phyloP scores from a whole-genome alignment of 2,113 vertebrate genomes.

The Microtus pennsylvanicus region DNA sequence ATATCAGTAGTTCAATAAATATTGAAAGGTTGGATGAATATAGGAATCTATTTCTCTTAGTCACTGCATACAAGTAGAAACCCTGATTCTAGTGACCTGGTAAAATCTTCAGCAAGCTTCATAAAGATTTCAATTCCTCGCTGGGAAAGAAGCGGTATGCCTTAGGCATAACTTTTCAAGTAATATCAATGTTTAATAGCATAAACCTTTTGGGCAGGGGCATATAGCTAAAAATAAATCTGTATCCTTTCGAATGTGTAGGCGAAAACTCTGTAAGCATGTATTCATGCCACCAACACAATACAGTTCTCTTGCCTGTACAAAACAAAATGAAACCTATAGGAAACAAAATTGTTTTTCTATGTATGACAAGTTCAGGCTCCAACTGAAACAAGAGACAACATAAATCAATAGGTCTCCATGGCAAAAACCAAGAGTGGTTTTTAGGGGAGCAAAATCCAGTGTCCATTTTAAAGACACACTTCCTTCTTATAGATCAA shows the following conservation, averaged over 20 bases:
- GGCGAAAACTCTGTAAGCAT: slow-evolving; percentile 57
- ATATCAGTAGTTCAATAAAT: slow-evolving; percentile 45
- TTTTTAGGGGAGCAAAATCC: slow-evolving; percentile 48
- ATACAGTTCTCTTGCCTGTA: slow-evolving; percentile 51
- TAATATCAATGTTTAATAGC: slow-evolving; percentile 63
- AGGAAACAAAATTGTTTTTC: slow-evolving; percentile 63
- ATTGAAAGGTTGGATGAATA: slow-evolving; percentile 31
- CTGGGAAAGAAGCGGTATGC: slow-evolving; percentile 59
- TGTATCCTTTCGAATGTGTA: slow-evolving; percentile 52
- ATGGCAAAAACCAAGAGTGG: slow-evolving; percentile 54
- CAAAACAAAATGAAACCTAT: slow-evolving; percentile 55
- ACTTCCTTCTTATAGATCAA: background rate
- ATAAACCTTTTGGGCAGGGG: slow-evolving; percentile 65
- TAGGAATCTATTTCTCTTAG: slow-evolving; percentile 53
- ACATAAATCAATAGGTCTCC: slow-evolving; percentile 41
- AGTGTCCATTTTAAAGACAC: slow-evolving; percentile 7
- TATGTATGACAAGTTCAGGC: slow-evolving; percentile 66
- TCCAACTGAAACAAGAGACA: slow-evolving; percentile 31
- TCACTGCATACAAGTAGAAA: slow-evolving; percentile 50
- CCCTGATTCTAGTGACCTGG: slow-evolving; percentile 40
- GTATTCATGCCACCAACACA: slow-evolving; percentile 5
- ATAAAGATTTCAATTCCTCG: slow-evolving; percentile 59
- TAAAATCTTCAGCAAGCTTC: slow-evolving; percentile 61
- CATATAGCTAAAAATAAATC: slow-evolving; percentile 78
- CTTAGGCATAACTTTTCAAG: slow-evolving; percentile 70